Percentiles rank a stretch among this genome's conserved stretches.
phyloP scores from a whole-genome alignment of 2,113 vertebrate genomes.

The Lota lota region DNA sequence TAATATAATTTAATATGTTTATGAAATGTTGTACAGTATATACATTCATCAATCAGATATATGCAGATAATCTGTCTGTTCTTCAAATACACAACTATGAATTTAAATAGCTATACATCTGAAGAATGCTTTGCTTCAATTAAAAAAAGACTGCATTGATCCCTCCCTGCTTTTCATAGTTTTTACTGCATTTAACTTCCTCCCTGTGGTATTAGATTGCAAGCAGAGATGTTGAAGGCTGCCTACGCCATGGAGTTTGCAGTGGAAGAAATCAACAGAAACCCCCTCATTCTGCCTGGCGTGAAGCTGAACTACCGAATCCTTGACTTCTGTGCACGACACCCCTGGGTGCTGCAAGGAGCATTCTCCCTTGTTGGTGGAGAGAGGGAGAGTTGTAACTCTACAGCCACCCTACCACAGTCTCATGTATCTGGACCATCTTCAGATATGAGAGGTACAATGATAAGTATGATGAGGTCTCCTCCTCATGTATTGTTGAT shows the following conservation, averaged over 20 bases:
- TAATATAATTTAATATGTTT: not conserved
- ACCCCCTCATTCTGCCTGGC: slow-evolving; percentile 63
- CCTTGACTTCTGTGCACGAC: slow-evolving; percentile 61
- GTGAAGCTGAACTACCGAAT: slow-evolving; percentile 70
- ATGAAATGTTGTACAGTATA: not conserved
- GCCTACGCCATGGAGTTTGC: slow-evolving; percentile 69
- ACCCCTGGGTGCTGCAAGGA: slow-evolving; percentile 50
- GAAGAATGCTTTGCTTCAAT: no score
- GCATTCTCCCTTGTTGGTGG: slow-evolving; percentile 62
- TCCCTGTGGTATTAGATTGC: not conserved
- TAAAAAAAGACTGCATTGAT: no score
- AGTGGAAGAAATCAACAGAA: slow-evolving; percentile 75
- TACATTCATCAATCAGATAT: not conserved
- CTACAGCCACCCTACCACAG: not conserved
- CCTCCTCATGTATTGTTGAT: not conserved
- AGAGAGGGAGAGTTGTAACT: slow-evolving; percentile 46
- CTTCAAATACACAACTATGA: not conserved
- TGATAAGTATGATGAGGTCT: not conserved
- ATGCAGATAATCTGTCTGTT: not conserved
- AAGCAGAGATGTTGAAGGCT: slow-evolving; percentile 37
- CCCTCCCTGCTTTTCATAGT: no score
- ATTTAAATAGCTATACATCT: no score
- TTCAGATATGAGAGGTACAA: slow-evolving; percentile 5
- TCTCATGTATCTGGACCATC: not conserved
- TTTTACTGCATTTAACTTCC: no score